Conservation (phyloP, 37 sponge, comb jelly and placozoan genomes). For the Dysidea cf. avara region DNA sequence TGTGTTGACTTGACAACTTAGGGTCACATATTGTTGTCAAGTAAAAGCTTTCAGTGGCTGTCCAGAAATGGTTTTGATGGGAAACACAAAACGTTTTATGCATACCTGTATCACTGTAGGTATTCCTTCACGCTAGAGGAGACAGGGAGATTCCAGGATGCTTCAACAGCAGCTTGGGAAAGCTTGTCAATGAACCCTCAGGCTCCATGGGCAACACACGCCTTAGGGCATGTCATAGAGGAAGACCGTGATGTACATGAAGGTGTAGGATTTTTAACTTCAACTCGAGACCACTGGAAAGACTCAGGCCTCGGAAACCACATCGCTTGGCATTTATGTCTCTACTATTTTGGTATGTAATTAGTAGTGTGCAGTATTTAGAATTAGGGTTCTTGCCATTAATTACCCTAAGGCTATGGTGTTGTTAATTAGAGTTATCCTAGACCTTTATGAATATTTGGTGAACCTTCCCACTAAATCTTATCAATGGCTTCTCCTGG, state of each 20-base stretch:
- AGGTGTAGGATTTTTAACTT: conserved; percentile 66
- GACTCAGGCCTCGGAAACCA: conserved; percentile 39
- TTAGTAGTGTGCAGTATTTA: neutral
- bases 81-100: neutral
- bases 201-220: conserved; percentile 18
- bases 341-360: conserved; percentile 72
- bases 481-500: too few species aligned
- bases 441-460: too few species aligned
- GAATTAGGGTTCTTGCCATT: too few species aligned
- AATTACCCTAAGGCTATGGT: too few species aligned
- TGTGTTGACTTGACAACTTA: too few species aligned
- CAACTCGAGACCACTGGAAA: conserved; percentile 55
- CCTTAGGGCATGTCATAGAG: conserved; percentile 68
- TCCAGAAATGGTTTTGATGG: too few species aligned
- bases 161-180: neutral
- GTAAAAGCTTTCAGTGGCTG: too few species aligned
- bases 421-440: too few species aligned
- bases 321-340: conserved; percentile 75
- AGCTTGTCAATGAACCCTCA: conserved; percentile 16
- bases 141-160: conserved; percentile 12
- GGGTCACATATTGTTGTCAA: too few species aligned
- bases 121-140: conserved; percentile 51
- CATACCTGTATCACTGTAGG: neutral
- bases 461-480: too few species aligned
- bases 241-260: conserved; percentile 38